Evolutionary conservation across 2,113 vertebrate species (phyloP), one percentile per base, ranked within the genome.

Genomic region (Catharus bicknelli): DNA sequence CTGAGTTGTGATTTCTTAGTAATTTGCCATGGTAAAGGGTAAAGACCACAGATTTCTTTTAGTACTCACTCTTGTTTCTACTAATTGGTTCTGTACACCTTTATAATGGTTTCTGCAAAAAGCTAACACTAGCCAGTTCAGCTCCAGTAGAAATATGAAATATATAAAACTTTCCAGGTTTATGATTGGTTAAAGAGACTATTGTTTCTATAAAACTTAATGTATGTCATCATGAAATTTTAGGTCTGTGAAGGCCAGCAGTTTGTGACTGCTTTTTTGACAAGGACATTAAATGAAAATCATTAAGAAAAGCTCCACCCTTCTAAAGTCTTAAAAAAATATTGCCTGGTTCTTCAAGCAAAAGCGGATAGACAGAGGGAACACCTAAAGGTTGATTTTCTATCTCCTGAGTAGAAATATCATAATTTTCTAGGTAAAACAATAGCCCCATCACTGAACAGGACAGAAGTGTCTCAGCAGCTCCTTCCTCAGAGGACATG

Each of bases 61-160:
- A 36, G 34, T 68, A 27, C 58, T 69, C 32, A 48, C 11, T 79
- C 21, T 61, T 89, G 9, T 61, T 94, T 82, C 69, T 79, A 11
- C 17, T 87, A 58, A 68, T 54, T 84, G 13, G 30, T 83, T 88
- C 50, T 3, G 59, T 77, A 85, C 25, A 63, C 51, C 38, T 74
- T 76, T 17, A 54, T 43, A 76, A 84, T 19, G 34, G 68, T 69
- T 10, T 58, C 29, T 67, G 42, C 40, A 87, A 32, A 1, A 79
- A 20, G 17, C 61, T 3, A 75, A 50, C 40, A 64, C 10, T 16
- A 73, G 34, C 8, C 48, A 72, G 34, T 58, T 66, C n/a, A 80
- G 29, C 25, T 90, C 34, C 74, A 91, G 26, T 47, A 21, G 47
- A 95, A 93, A 69, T 73, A 79, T 6, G 47, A 76, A 89, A 70